Conservation (phyloP, 2,113 vertebrate species). For the Tyrannus savana region DNA sequence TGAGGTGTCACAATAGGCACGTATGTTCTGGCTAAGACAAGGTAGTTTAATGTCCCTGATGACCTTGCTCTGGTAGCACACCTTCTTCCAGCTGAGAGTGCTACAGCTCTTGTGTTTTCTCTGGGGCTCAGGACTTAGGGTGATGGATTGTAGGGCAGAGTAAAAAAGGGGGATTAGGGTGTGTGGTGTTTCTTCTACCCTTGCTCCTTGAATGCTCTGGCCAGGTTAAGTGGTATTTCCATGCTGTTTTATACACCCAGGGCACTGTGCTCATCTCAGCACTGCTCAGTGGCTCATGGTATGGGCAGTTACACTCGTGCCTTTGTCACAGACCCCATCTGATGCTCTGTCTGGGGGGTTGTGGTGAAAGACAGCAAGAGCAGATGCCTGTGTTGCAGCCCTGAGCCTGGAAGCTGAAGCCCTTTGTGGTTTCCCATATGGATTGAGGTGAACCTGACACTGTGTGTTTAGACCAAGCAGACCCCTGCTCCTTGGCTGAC, state of each 20-base stretch:
- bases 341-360: neutral
- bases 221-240: neutral
- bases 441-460: neutral
- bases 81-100: neutral
- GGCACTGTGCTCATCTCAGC: neutral
- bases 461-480: neutral
- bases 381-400: neutral
- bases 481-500: neutral
- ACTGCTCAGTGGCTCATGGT: neutral
- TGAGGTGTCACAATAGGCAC: neutral
- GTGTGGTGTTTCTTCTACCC: accelerated
- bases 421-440: neutral
- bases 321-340: neutral
- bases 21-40: neutral
- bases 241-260: neutral
- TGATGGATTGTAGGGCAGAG: neutral
- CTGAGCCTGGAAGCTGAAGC: neutral
- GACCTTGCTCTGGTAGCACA: neutral
- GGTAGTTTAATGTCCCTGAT: neutral
- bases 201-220: neutral
- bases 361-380: neutral
- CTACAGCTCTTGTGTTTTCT: neutral
- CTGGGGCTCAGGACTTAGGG: neutral
- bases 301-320: neutral
- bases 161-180: neutral